Percentiles rank a stretch among this genome's conserved stretches.
These are phyloP conservation scores for Phalloptychus januarius DNA, from an alignment of 2,797 vertebrate species.

Conservation along the genomic window DNA sequence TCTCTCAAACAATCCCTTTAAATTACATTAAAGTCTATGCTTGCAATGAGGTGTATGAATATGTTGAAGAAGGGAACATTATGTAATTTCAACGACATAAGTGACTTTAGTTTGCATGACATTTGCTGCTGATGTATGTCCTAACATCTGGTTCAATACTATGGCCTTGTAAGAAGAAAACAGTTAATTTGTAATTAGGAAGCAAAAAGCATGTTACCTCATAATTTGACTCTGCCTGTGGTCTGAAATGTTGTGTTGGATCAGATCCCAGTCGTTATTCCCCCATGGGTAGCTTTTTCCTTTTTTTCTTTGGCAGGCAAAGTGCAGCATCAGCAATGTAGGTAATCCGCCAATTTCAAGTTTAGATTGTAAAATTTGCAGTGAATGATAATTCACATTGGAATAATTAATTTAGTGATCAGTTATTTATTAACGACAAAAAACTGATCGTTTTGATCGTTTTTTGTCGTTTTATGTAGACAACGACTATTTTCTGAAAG, in stretches of 20 bases:
- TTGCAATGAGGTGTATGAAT: neutral
- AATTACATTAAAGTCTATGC: neutral
- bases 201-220: constrained; percentile 24
- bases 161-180: constrained; percentile 9
- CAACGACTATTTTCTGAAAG: no score
- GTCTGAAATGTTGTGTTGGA: constrained; percentile 33
- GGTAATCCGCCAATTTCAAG: constrained; percentile 21
- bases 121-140: neutral
- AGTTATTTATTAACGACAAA: no score
- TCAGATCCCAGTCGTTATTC: constrained; percentile 42
- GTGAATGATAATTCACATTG: neutral
- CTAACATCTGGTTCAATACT: neutral
- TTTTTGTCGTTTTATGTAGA: no score
- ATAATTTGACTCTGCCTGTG: constrained; percentile 31
- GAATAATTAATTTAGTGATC: no score
- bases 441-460: no score
- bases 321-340: constrained; percentile 8
- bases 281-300: constrained; percentile 19
- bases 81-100: neutral
- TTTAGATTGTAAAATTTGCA: constrained; percentile 4
- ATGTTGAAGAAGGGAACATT: neutral
- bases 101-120: neutral
- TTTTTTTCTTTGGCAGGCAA: constrained; percentile 31
- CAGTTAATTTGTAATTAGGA: constrained; percentile 13
- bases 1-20: neutral